phyloP scores from a whole-genome alignment of 2,888 invertebrate species.

The Acrobasis suavella region DNA sequence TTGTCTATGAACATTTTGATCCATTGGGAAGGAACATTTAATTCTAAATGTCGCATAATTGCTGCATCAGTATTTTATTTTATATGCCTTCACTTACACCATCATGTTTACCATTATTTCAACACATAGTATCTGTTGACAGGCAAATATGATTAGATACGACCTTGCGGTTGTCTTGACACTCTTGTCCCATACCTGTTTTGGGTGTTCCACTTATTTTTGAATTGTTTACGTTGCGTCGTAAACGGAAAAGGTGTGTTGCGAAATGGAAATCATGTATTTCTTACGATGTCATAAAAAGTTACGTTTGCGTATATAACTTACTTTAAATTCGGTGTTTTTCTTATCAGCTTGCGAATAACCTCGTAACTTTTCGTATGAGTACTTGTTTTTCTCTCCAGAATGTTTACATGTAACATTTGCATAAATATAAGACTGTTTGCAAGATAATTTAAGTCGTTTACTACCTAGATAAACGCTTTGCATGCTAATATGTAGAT shows the following conservation, averaged over 20 bases:
- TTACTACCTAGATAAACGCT: constrained; percentile 13
- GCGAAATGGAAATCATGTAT: neutral
- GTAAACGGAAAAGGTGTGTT: constrained; percentile 15
- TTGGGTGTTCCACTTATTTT: constrained; percentile 15
- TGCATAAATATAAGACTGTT: constrained; percentile 11
- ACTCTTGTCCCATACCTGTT: constrained; percentile 20
- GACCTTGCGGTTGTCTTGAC: constrained; percentile 23
- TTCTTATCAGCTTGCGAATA: neutral
- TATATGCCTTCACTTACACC: constrained; percentile 19
- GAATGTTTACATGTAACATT: constrained; percentile 4
- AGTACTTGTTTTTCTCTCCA: neutral
- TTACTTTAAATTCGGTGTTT: neutral
- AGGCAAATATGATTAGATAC: constrained; percentile 25
- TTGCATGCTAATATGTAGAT: constrained; percentile 9
- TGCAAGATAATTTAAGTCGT: constrained; percentile 8
- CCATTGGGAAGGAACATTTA: no score
- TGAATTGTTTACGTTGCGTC: constrained; percentile 10
- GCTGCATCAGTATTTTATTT: constrained; percentile 3
- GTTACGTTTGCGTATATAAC: neutral
- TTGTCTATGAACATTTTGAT: no score
- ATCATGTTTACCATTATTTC: constrained; percentile 26
- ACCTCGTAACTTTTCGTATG: neutral
- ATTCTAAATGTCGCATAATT: neutral
- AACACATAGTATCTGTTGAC: constrained; percentile 23
- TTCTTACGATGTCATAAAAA: constrained; percentile 6